phyloP scores from a whole-genome alignment of 2,113 vertebrate genomes.

The Tyrannus savana region DNA sequence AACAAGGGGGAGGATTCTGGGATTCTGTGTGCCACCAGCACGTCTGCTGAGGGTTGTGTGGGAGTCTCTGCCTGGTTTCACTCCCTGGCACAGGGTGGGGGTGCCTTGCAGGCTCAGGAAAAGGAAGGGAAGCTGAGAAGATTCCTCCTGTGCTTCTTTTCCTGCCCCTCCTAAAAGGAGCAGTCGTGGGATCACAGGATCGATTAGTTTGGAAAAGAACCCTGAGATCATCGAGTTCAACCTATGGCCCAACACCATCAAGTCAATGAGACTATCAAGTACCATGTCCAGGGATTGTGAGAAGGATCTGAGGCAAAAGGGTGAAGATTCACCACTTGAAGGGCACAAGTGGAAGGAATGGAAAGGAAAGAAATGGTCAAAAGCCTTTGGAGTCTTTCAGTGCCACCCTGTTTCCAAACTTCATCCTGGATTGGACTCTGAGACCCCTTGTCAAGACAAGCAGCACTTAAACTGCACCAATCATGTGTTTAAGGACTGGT shows the following conservation, averaged over 20 bases:
- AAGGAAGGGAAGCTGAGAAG: not conserved
- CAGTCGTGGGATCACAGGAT: rapidly evolving
- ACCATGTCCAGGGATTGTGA: too few species aligned
- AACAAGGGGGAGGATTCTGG: not conserved
- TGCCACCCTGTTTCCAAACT: not conserved
- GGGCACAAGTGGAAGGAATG: not conserved
- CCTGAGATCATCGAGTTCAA: not conserved
- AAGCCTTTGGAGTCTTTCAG: not conserved
- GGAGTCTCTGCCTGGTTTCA: not conserved
- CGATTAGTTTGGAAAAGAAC: not conserved
- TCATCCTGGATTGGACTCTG: not conserved
- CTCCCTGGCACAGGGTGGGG: not conserved
- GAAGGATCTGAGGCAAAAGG: not conserved
- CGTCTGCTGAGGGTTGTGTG: not conserved
- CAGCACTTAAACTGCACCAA: not conserved
- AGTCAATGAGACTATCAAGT: too few species aligned
- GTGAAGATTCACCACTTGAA: not conserved
- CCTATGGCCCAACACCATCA: not conserved
- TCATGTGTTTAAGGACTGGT: not conserved
- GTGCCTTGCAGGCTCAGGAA: not conserved
- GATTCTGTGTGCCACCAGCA: not conserved
- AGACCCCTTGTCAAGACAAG: not conserved
- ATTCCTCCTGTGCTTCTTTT: not conserved
- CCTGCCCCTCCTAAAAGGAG: not conserved
- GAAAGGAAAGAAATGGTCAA: not conserved